A percentile compares a stretch with the other conserved stretches of the same genome.
These are phyloP conservation scores for Eurystomus gularis DNA, from an alignment of 2,113 vertebrate species.

Conservation along the genomic window DNA sequence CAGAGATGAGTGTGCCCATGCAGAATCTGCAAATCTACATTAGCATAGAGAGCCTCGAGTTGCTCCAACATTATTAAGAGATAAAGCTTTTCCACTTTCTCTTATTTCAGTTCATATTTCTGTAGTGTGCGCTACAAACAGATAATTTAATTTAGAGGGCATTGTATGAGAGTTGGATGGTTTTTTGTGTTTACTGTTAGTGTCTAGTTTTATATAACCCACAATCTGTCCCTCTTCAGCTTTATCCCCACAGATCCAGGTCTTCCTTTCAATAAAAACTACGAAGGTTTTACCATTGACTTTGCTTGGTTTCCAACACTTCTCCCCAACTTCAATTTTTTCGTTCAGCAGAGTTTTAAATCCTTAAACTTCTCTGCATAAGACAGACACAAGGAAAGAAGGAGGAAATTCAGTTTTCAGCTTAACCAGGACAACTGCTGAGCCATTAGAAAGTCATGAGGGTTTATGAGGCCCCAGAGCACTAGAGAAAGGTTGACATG, in stretches of 20 bases:
- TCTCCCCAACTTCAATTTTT: background rate
- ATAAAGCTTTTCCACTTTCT: background rate
- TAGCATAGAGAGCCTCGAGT: background rate
- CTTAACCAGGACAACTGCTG: background rate
- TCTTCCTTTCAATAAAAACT: background rate
- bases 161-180: background rate
- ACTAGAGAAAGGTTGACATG: background rate
- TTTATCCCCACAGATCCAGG: background rate
- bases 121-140: background rate
- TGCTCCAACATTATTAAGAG: background rate
- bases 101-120: background rate
- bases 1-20: rapidly evolving
- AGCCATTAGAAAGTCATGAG: background rate
- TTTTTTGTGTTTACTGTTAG: background rate
- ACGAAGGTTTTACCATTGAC: background rate
- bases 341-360: background rate
- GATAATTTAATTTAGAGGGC: background rate
- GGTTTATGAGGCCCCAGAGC: background rate
- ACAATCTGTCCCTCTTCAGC: background rate
- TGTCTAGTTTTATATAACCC: background rate
- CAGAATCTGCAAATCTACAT: background rate
- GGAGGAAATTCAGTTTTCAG: background rate
- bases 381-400: background rate
- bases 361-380: background rate
- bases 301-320: background rate